These are phyloP conservation scores for Mola mola DNA, from an alignment of 2,113 vertebrate genomes.

Conservation along the genomic window DNA sequence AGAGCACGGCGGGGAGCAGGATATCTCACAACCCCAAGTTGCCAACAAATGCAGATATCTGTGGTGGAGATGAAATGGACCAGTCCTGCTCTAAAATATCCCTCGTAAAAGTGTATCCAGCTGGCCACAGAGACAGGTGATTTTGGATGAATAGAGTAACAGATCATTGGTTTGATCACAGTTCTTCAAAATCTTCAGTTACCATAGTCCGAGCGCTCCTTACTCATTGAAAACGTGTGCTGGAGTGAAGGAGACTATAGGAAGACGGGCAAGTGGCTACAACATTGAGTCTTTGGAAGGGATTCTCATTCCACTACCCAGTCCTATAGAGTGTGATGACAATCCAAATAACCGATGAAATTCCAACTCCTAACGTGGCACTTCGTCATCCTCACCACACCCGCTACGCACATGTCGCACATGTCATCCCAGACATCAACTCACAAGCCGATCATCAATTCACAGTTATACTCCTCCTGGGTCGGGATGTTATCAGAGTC, in stretches of 20 bases:
- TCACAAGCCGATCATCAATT: too few species aligned
- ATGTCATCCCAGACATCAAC: background rate
- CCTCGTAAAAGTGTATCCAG: conserved; percentile 26
- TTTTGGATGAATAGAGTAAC: conserved; percentile 47
- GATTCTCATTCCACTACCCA: background rate
- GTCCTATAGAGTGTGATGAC: conserved; percentile 15
- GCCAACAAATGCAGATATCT: conserved; percentile 32
- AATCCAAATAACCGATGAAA: conserved; percentile 8
- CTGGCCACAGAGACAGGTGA: background rate
- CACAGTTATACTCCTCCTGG: conserved; percentile 16
- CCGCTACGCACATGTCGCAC: too few species aligned
- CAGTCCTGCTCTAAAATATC: conserved; percentile 57
- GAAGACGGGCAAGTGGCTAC: conserved; percentile 1
- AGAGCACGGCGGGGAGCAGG: conserved; percentile 27
- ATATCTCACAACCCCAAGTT: background rate
- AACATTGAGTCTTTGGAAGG: conserved; percentile 8
- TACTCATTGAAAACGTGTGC: conserved; percentile 19
- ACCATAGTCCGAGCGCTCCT: background rate
- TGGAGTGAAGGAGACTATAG: background rate
- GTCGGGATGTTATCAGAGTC: conserved; percentile 16
- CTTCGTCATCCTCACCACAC: background rate
- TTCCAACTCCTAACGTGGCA: background rate
- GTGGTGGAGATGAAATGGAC: conserved; percentile 1
- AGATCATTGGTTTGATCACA: conserved; percentile 4
- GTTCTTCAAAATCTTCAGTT: conserved; percentile 19